Percentiles rank a stretch among this genome's conserved stretches.
phyloP scores from a whole-genome alignment of 2,113 vertebrate species.

The Tychaedon coryphoeus region DNA sequence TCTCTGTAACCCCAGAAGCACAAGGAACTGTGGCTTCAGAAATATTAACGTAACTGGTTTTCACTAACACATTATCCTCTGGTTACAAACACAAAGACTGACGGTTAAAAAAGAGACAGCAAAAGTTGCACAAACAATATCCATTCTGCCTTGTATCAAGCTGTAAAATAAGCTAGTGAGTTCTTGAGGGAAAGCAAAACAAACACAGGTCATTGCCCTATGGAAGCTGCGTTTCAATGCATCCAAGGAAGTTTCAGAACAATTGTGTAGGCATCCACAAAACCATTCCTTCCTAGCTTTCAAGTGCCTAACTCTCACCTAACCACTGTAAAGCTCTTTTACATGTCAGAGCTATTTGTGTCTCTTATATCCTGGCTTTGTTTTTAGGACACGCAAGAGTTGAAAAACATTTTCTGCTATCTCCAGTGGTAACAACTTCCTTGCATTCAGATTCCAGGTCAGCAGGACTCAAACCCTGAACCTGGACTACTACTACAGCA shows the following conservation, averaged over 20 bases:
- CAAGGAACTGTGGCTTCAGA: not conserved
- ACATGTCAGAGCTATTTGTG: slow-evolving; percentile 27
- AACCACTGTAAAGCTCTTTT: slow-evolving; percentile 8
- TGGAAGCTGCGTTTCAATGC: not conserved
- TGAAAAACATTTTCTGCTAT: slow-evolving; percentile 39
- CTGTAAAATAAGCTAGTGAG: not conserved
- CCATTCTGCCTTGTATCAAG: not conserved
- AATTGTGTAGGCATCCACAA: not conserved
- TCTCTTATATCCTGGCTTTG: slow-evolving; percentile 56
- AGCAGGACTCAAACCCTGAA: not conserved
- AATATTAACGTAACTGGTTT: not conserved
- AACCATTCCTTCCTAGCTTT: not conserved
- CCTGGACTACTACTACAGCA: not conserved
- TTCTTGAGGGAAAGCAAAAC: not conserved
- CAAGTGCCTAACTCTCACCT: not conserved
- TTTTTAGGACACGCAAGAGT: not conserved
- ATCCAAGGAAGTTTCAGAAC: not conserved
- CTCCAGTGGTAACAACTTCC: slow-evolving; percentile 10
- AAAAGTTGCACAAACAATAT: not conserved
- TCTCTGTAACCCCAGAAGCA: not conserved
- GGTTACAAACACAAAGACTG: not conserved
- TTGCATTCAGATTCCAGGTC: not conserved
- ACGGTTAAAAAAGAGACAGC: not conserved
- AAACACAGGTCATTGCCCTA: not conserved
- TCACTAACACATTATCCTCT: not conserved